A percentile compares a stretch with the other conserved stretches of the same genome.
These are phyloP conservation scores for Drosophila kanekoi DNA, from an alignment of 2,888 invertebrate species.

Conservation along the genomic window DNA sequence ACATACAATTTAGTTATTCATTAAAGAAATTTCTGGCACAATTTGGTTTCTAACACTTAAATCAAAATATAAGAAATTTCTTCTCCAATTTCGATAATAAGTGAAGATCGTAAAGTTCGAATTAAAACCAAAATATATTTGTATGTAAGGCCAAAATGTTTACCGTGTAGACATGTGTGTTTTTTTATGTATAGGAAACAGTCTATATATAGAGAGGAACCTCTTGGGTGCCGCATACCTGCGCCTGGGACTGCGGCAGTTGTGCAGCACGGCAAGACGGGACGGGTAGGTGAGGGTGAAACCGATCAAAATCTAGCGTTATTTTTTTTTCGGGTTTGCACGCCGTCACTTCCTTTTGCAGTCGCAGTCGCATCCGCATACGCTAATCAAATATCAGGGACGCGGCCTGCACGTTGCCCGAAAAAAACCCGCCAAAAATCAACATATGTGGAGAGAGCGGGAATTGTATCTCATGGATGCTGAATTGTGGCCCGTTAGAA, in stretches of 20 bases:
- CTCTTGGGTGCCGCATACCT: slow-evolving; percentile 43
- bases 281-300: slow-evolving; percentile 45
- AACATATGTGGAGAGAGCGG: slow-evolving; percentile 61
- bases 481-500: slow-evolving; percentile 46
- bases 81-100: too few relatives aligned
- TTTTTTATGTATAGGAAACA: slow-evolving; percentile 18
- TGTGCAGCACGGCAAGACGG: slow-evolving; percentile 25
- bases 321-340: slow-evolving; percentile 44
- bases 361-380: slow-evolving; percentile 42
- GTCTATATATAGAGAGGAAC: slow-evolving; percentile 39
- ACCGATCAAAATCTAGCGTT: slow-evolving; percentile 72
- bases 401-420: slow-evolving; percentile 20
- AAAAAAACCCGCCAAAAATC: slow-evolving; percentile 71
- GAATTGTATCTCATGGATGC: slow-evolving; percentile 31
- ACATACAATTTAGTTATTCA: too few relatives aligned
- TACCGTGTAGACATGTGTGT: slow-evolving; percentile 11
- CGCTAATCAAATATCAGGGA: slow-evolving; percentile 73
- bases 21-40: too few relatives aligned
- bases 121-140: background rate
- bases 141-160: background rate
- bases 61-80: too few relatives aligned
- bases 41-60: too few relatives aligned
- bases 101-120: too few relatives aligned
- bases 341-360: slow-evolving; percentile 48
- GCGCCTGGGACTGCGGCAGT: slow-evolving; percentile 34